Base-by-base conservation (phyloP, 1,140 invertebrate species). In the Centruroides vittatus region DNA sequence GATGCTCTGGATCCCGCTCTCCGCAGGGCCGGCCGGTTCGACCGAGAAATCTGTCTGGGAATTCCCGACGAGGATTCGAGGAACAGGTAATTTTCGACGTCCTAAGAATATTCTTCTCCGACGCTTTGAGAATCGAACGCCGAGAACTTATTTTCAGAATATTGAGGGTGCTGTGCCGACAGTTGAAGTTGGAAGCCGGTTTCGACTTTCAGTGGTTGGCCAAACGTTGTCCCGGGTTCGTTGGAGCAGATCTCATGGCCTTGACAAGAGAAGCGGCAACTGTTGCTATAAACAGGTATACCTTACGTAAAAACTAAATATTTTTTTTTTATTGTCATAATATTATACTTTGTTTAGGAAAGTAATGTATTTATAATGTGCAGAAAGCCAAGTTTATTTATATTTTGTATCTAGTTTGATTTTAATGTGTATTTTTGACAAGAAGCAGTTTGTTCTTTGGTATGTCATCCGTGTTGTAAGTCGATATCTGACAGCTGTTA, bases 1-100 rank as follows among this genome's bases (percentile, higher is more conserved):
- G 94, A 99, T 73, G 78, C 86, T 0, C 78, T 99, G 46, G 96
- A 99, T 78, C 90, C 91, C 57, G 89, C 91, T 47, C 74, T 99
- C 41, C 80, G 95, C 65, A 78, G 93, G 68, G 86, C 93, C 49
- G 93, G 93, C 13, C 82, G 95, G 50, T 82, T 82, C 71, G 93
- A 98, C 77, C 82, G 89, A 68, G 95, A 99, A 79, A 86, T 99
- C 55, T 82, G 84, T 57, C 78, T 99, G 55, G 92, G 91, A 58
- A 93, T 99, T 69, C 96, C 96, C 0, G 84, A 94, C 70, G 81
- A 87, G 61, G 79, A 84, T 70, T 83, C 89, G 48, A 79, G 93
- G 64, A 47, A 35, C 13, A 48, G 36, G 56, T 48, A 48, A 4
- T 36, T 41, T 51, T 51, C 5, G 5, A 7, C 11, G 11, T 51